Base-by-base conservation (phyloP, 1,140 invertebrate species). In the Caenorhabditis inopinata region DNA sequence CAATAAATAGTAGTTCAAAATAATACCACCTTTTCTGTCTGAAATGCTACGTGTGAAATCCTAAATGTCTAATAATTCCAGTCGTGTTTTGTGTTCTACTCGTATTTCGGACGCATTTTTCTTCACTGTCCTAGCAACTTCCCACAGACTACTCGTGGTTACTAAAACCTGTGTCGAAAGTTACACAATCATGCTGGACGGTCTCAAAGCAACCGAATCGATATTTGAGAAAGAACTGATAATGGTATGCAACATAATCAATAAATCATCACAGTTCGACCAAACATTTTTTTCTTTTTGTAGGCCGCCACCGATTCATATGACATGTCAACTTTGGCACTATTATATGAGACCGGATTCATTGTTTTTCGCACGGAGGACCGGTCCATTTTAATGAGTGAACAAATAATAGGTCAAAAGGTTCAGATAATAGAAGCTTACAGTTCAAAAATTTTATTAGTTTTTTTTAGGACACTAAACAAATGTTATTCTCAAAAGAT, bases 301-400 rank as follows among this genome's bases (percentile, higher is more conserved):
- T 32, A n/a, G 58, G 58, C 58, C 58, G 58, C 58, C 32, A 25
- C 38, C 58, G 58, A 68, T 68, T 68, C 58, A 68, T 68, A 68
- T 68, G 58, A 68, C 58, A 68, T 68, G 58, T 68, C 58, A 68
- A 68, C 58, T 68, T 68, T 68, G 58, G 58, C 58, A 68, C 35
- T 68, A 68, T 68, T 68, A 68, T 68, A 68, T 68, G 58, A 68
- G 58, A 68, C 58, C 58, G 58, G 58, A 68, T 68, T 68, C 58
- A 68, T 68, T 68, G 58, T 68, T 68, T 68, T 68, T 68, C 58
- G 58, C 58, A 68, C n/a, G 35, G 58, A 68, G 38, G 58, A 68
- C n/a, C 58, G 58, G 21, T 68, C 58, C 23, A 68, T 68, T 68
- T 68, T 68, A 18, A 68, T 68, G 58, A 21, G 32, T 42, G 32